Evolutionary conservation across 35 echinoderm and acorn worm genomes (phyloP).

Genomic region (Amphiura filiformis): DNA sequence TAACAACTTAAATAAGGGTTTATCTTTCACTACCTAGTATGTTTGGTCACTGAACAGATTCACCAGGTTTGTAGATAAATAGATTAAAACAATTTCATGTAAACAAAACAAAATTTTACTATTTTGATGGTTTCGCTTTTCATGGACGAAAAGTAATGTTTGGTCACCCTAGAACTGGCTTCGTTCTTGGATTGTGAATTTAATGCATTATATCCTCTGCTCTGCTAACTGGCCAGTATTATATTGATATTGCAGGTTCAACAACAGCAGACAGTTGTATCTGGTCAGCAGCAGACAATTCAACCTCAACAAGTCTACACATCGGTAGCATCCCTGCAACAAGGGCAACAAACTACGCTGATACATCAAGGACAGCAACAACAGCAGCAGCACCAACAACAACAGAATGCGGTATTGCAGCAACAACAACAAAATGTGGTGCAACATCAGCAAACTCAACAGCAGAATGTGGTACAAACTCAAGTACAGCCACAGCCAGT

Average conservation of each 20-base stretch:
- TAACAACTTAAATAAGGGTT: too few relatives aligned
- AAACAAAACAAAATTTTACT: too few relatives aligned
- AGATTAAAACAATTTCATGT: too few relatives aligned
- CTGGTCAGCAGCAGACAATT: neutral
- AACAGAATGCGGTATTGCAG: neutral
- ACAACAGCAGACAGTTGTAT: constrained; percentile 17
- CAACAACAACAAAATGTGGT: constrained; percentile 32
- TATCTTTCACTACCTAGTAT: too few relatives aligned
- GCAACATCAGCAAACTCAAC: constrained; percentile 34
- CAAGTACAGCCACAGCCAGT: constrained; percentile 47
- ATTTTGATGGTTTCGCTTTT: too few relatives aligned
- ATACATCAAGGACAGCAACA: neutral
- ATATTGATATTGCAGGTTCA: neutral
- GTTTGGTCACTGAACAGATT: too few relatives aligned
- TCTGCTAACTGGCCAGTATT: too few relatives aligned
- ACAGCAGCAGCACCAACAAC: constrained; percentile 20
- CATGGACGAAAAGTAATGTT: too few relatives aligned
- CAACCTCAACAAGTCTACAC: neutral
- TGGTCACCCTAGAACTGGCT: too few relatives aligned
- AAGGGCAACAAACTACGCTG: neutral
- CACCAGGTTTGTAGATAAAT: too few relatives aligned
- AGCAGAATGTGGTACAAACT: constrained; percentile 12
- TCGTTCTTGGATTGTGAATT: too few relatives aligned
- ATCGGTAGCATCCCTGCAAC: neutral
- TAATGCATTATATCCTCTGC: too few relatives aligned